phyloP scores from a whole-genome alignment of 2,797 vertebrate species.

The Myoxocephalus aenaeus region DNA sequence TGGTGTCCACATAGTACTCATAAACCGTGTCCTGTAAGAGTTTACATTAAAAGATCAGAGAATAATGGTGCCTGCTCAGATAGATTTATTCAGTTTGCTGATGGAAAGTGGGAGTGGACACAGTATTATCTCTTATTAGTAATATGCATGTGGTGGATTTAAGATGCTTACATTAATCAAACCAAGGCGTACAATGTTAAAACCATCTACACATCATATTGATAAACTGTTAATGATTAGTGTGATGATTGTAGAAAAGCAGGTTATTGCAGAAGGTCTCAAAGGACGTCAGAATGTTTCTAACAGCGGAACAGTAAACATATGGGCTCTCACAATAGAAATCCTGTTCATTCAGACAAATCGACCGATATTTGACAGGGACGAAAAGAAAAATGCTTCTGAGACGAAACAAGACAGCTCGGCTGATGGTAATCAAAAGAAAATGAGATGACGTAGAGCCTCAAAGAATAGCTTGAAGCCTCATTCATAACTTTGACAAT shows the following conservation, averaged over 20 bases:
- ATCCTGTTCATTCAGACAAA: neutral
- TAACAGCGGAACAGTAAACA: neutral
- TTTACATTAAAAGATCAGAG: neutral
- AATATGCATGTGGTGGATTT: neutral
- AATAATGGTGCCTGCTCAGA: neutral
- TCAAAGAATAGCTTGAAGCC: too few species aligned
- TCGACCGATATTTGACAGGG: neutral
- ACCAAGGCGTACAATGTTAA: neutral
- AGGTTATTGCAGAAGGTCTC: neutral
- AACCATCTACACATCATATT: neutral
- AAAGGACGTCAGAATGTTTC: neutral
- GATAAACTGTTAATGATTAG: neutral
- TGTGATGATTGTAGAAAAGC: neutral
- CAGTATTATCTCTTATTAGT: neutral
- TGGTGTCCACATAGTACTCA: slow-evolving; percentile 90
- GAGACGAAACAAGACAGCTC: neutral
- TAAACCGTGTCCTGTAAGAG: slow-evolving; percentile 88
- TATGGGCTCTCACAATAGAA: neutral
- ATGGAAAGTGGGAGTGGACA: neutral
- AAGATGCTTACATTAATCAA: neutral
- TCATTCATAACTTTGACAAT: too few species aligned
- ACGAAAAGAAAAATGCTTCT: neutral
- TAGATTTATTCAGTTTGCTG: neutral
- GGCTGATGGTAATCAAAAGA: neutral
- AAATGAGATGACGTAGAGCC: neutral